Conservation (phyloP, 2,797 vertebrate species). For the Meda fulgida region DNA sequence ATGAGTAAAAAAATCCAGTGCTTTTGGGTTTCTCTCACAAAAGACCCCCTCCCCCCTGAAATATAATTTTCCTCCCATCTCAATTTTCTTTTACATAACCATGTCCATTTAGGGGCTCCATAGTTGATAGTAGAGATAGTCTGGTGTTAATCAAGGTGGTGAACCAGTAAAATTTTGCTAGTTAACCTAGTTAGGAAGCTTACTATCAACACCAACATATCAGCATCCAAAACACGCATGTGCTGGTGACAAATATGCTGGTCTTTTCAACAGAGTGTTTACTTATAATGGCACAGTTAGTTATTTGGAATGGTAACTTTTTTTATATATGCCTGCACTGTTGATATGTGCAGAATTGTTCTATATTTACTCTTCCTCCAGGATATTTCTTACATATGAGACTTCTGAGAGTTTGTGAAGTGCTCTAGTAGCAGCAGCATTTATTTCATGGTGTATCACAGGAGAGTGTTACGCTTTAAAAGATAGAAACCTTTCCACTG, state of each 20-base stretch:
- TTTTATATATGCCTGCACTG: not conserved
- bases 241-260: not conserved
- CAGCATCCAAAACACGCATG: not conserved
- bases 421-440: not conserved
- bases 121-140: no score
- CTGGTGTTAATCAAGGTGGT: no score
- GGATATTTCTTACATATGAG: constrained; percentile 5
- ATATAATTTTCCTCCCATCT: not conserved
- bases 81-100: not conserved
- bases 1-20: no score
- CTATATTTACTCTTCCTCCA: not conserved
- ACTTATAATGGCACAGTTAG: not conserved
- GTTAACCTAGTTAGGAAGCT: not conserved
- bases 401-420: constrained; percentile 9
- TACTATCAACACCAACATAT: not conserved
- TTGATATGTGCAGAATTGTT: constrained; percentile 8
- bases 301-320: not conserved
- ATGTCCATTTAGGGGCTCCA: no score
- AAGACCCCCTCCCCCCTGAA: no score
- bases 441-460: constrained; percentile 8
- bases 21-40: no score
- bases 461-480: not conserved
- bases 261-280: not conserved
- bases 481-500: constrained; percentile 46
- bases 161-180: not conserved